A percentile compares a stretch with the other conserved stretches of the same genome.
Evolutionary conservation across 1,140 invertebrate species (phyloP).

Genomic region (Gonatopus flavifemur): DNA sequence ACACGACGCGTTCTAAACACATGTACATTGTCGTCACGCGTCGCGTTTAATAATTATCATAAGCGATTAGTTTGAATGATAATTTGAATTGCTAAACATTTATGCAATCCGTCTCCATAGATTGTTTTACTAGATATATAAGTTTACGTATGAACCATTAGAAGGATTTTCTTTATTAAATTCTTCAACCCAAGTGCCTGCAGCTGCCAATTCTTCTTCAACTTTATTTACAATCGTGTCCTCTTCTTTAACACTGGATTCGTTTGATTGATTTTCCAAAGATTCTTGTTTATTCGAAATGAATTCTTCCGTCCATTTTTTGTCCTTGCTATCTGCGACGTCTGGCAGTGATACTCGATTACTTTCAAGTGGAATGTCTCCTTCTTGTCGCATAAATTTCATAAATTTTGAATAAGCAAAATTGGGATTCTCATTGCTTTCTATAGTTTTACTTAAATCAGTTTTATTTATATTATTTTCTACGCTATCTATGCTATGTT

Average conservation of each 20-base stretch:
- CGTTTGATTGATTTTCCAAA: no score
- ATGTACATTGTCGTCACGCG: neutral
- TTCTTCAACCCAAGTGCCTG: conserved; percentile 47
- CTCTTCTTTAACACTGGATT: conserved; percentile 39
- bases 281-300: conserved; percentile 20
- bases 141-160: conserved; percentile 19
- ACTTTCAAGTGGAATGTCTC: conserved; percentile 61
- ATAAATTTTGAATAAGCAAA: conserved; percentile 79
- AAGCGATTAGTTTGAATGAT: no score
- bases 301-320: conserved; percentile 58
- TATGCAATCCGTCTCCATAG: no score
- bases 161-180: conserved; percentile 38
- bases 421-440: conserved; percentile 67
- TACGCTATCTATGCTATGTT: conserved; percentile 51
- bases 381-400: conserved; percentile 81
- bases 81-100: no score
- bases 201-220: conserved; percentile 38
- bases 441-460: conserved; percentile 46
- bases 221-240: conserved; percentile 30
- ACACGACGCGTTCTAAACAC: neutral
- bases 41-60: no score
- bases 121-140: no score
- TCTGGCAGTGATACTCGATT: conserved; percentile 37
- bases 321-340: conserved; percentile 44
- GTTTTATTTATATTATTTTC: conserved; percentile 24